Evolutionary conservation across 2,113 vertebrate species (phyloP).

Genomic region (Myiagra hebetior): DNA sequence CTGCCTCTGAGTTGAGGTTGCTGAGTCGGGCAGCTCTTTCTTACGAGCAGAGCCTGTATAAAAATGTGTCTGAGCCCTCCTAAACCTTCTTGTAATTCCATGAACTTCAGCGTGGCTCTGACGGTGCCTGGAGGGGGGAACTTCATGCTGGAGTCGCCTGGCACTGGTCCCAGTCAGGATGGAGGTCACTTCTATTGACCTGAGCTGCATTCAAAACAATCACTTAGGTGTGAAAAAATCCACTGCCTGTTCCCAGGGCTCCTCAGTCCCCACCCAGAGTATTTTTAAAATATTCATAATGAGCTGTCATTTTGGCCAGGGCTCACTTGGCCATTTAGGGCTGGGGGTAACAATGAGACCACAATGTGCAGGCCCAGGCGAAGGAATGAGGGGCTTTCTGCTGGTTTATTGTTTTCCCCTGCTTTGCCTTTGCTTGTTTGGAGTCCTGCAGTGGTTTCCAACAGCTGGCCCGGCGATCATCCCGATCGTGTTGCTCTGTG

Average conservation of each 20-base stretch:
- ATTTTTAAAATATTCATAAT: not conserved
- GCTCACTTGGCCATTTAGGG: not conserved
- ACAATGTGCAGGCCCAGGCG: not conserved
- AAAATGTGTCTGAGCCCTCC: not conserved
- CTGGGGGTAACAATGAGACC: not conserved
- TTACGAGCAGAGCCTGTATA: not conserved
- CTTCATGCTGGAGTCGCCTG: not conserved
- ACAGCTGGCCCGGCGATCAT: constrained; percentile 62
- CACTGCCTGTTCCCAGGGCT: not conserved
- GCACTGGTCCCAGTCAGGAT: not conserved
- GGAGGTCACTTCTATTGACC: not conserved
- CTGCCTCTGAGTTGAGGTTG: not conserved
- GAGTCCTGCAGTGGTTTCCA: constrained; percentile 44
- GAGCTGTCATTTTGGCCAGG: constrained; percentile 32
- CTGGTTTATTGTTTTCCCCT: not conserved
- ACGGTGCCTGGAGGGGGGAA: not conserved
- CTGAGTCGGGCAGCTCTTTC: not conserved
- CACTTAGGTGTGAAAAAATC: constrained; percentile 24
- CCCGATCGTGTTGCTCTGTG: constrained; percentile 23
- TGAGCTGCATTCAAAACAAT: not conserved
- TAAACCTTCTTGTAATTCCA: not conserved
- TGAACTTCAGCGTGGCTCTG: not conserved
- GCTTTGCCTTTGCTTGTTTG: constrained; percentile 44
- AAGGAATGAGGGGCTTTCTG: not conserved
- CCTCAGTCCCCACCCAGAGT: not conserved